A percentile compares a stretch with the other conserved stretches of the same genome.
Conservation (phyloP, 2,113 vertebrate species). For the Trichomycterus rosablanca region DNA sequence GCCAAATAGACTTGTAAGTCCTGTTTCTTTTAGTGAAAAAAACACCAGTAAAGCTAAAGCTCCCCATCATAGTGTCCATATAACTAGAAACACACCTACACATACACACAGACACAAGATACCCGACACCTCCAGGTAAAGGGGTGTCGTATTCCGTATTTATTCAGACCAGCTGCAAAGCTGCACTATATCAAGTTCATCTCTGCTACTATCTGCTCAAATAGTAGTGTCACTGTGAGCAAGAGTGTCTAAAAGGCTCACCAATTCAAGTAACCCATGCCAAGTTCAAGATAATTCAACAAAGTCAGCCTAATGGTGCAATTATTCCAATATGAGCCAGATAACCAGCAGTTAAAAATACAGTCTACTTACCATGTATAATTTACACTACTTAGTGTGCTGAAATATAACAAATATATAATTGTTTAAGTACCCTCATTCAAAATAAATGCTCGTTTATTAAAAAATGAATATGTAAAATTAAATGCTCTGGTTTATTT, state of each 20-base stretch:
- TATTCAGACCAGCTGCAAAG: constrained; percentile 25
- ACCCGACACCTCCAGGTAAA: constrained; percentile 16
- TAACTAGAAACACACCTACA: constrained; percentile 25
- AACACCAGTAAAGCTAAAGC: no score
- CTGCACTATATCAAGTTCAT: constrained; percentile 42
- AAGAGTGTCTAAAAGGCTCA: constrained; percentile 38
- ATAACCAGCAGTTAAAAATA: no score
- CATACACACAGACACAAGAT: constrained; percentile 16
- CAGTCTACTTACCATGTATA: no score
- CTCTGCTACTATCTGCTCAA: constrained; percentile 19
- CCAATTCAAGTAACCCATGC: no score
- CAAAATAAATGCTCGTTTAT: no score
- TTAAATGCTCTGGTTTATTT: no score
- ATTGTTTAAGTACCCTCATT: no score
- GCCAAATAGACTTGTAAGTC: no score
- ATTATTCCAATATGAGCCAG: constrained; percentile 10
- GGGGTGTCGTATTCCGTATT: constrained; percentile 27
- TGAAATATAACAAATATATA: no score
- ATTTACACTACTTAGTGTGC: no score
- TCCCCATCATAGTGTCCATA: neutral
- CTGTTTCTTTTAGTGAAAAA: no score
- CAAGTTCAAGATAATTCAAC: constrained; percentile 51
- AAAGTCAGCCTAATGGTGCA: constrained; percentile 30
- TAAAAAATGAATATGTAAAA: no score
- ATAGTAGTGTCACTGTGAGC: constrained; percentile 20